Evolutionary conservation across 2,113 vertebrate genomes (phyloP), one percentile per base, ranked within the genome.

Genomic region (Nansenia antarctica): DNA sequence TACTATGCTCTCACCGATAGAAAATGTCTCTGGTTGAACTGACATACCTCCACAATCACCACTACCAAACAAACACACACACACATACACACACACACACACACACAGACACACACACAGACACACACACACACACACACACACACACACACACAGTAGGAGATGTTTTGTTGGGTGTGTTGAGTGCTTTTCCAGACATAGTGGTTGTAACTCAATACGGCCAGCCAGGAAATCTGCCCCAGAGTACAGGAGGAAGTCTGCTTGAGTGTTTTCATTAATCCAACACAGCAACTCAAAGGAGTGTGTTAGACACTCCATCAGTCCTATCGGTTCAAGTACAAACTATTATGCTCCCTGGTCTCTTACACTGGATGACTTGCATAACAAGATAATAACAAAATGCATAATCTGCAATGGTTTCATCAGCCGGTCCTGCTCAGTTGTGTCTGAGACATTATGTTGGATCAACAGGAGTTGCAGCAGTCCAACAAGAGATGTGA

Each of bases 211-310:
- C 47, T 69, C 57, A 61, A 63, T 70, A 63, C 57, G 20, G 68
- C 32, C 37, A 34, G 68, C 32, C 37, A 72, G 72, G 75, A 78
- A 69, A 71, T 78, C 74, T 65, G 35, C 42, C n/a, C 67, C 32
- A 29, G 32, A 65, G n/a, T 12, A 27, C 20, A 49, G 3, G 20
- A 67, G 65, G 75, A 81, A 71, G 29, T 54, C 64, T 26, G 15
- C 3, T 74, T 63, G 24, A 52, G 62, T 27, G n/a, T n/a, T n/a
- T n/a, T n/a, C n/a, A n/a, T n/a, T n/a, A n/a, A n/a, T n/a, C n/a
- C n/a, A n/a, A n/a, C n/a, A n/a, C n/a, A n/a, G n/a, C n/a, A n/a
- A n/a, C n/a, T n/a, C n/a, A n/a, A n/a, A n/a, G n/a, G n/a, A n/a
- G n/a, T n/a, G n/a, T n/a, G n/a, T n/a, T n/a, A n/a, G n/a, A n/a